Evolutionary conservation across 1,140 invertebrate genomes (phyloP).

Genomic region (Tenebrio molitor): DNA sequence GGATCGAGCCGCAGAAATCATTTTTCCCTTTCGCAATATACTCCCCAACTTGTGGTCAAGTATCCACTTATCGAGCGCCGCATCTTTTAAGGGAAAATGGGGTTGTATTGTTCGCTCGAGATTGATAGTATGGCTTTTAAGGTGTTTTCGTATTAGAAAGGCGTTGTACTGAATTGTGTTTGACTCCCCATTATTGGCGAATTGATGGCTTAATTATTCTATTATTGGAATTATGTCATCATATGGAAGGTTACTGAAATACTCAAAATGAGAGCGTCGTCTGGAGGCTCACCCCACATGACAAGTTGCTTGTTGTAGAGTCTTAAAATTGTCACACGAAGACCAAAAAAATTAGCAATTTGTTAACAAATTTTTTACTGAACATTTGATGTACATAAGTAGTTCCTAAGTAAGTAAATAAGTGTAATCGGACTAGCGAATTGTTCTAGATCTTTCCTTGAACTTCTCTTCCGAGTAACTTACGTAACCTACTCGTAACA

Average conservation of each 20-base stretch:
- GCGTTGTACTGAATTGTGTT: not conserved
- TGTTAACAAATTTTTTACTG: no score
- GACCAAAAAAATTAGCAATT: no score
- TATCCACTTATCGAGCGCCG: not conserved
- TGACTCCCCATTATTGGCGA: not conserved
- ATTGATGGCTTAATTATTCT: slow-evolving; percentile 11
- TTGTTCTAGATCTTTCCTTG: no score
- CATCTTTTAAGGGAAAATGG: not conserved
- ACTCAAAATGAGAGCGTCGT: not conserved
- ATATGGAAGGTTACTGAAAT: not conserved
- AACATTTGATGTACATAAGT: no score
- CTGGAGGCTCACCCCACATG: not conserved
- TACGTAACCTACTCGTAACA: no score
- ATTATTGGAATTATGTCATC: not conserved
- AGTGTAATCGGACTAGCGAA: no score
- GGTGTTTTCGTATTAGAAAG: not conserved
- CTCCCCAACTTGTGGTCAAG: not conserved
- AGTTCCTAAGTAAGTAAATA: no score
- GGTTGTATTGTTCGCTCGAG: not conserved
- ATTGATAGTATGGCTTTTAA: slow-evolving; percentile 9
- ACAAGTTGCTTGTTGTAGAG: no score
- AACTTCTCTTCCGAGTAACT: no score
- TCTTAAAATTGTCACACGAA: no score
- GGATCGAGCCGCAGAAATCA: no score
- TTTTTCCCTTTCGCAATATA: not conserved